phyloP scores from a whole-genome alignment of 2,113 vertebrate species.

The Phyllopteryx taeniolatus region DNA sequence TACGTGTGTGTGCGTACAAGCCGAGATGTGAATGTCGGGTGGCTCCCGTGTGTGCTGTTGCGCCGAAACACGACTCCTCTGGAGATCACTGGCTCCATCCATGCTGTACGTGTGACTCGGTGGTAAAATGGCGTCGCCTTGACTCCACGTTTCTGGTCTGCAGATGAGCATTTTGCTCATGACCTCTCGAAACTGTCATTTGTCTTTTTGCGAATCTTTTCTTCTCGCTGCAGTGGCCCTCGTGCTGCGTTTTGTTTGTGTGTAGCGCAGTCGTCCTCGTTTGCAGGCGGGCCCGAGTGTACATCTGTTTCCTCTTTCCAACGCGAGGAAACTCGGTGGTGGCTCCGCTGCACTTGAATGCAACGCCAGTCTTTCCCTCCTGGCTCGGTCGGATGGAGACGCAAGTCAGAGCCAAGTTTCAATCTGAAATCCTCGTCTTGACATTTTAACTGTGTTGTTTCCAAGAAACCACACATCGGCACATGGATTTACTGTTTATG shows the following conservation, averaged over 20 bases:
- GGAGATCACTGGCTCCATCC: too few species aligned
- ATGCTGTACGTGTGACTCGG: constrained; percentile 29
- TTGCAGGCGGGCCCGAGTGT: background rate
- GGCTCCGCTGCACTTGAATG: constrained; percentile 27
- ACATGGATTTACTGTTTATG: background rate
- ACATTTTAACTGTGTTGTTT: background rate
- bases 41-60: constrained; percentile 46
- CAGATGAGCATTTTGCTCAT: constrained; percentile 40
- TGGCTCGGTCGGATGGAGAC: constrained; percentile 33
- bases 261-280: background rate
- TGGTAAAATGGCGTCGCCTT: constrained; percentile 47
- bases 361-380: constrained; percentile 16
- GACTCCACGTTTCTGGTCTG: background rate
- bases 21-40: constrained; percentile 24
- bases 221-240: background rate
- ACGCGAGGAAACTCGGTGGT: constrained; percentile 1
- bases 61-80: constrained; percentile 6
- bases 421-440: background rate
- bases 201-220: background rate
- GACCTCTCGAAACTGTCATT: background rate
- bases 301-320: constrained; percentile 4
- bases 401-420: constrained; percentile 26
- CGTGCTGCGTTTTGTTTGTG: background rate
- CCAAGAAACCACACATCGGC: background rate
- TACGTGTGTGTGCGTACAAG: background rate